phyloP scores from a whole-genome alignment of 64 coral and sea anemone genomes.

The Anthopleura sola region DNA sequence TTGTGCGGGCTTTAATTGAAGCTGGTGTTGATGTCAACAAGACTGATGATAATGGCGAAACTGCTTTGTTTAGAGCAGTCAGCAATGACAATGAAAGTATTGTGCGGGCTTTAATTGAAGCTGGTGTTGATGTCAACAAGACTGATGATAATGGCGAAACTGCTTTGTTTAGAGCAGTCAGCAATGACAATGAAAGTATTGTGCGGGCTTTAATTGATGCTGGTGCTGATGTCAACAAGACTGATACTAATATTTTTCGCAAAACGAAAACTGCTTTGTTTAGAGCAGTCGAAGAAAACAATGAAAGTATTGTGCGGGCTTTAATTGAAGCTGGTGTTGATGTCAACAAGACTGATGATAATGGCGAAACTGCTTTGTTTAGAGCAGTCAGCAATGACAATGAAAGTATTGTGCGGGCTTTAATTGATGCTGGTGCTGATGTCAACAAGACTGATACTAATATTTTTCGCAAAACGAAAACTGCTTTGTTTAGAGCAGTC shows the following conservation, averaged over 20 bases:
- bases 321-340: neutral
- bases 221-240: neutral
- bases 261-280: neutral
- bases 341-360: neutral
- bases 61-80: too few species aligned
- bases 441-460: too few species aligned
- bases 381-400: neutral
- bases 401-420: constrained; percentile 1
- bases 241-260: neutral
- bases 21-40: too few species aligned
- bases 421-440: too few species aligned
- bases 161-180: neutral
- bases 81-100: too few species aligned
- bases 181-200: neutral
- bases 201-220: neutral
- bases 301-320: neutral
- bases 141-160: neutral
- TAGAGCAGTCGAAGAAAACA: neutral
- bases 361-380: neutral
- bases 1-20: neutral
- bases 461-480: too few species aligned
- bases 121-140: constrained; percentile 11
- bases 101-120: neutral
- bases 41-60: too few species aligned
- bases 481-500: neutral